Evolutionary conservation across 2,888 invertebrate genomes (phyloP), one percentile per base, ranked within the genome.

Genomic region (Chymomyza caudatula): DNA sequence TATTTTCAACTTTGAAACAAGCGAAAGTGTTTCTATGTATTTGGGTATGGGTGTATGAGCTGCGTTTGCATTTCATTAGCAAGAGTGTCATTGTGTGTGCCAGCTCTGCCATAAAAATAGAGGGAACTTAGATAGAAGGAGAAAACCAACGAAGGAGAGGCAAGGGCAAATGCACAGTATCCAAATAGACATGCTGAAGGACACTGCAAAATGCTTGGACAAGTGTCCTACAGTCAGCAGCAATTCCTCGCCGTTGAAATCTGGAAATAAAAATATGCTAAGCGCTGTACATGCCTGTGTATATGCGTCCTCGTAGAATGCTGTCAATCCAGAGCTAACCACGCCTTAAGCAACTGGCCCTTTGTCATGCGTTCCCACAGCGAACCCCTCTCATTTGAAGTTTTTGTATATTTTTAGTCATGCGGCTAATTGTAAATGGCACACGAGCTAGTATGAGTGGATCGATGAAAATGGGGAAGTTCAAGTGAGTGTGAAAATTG

Each of bases 101-200:
- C 44, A 47, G 64, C 63, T 69, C 64, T 65, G 59, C 65, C 51
- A 57, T 71, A 74, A 80, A 80, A 83, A 83, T 80, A 76, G 83
- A 83, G 78, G 76, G 69, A 74, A 80, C 79, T 80, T 77, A 74
- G 70, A 69, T 63, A 64, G 52, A 69, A 63, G 23, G 54, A 4
- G 19, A 44, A 44, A 60, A 60, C 13, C 42, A 20, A 8, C 3
- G 22, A 22, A 51, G 20, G 8, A 13, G 20, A 20, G 20, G 11
- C 8, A 2, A n/a, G 13, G 8, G 56, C 17, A 42, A 54, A 54
- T 83, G 82, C 82, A 82, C 80, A 85, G 83, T 81, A 83, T 82
- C 80, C 85, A 83, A 83, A 85, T 85, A 85, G 83, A 83, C 64
- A 65, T 20, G 60, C 81, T 82, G 85, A 83, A 83, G 83, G 83